Conservation (phyloP, 2,888 invertebrate species). For the Tenthredo distinguenda region DNA sequence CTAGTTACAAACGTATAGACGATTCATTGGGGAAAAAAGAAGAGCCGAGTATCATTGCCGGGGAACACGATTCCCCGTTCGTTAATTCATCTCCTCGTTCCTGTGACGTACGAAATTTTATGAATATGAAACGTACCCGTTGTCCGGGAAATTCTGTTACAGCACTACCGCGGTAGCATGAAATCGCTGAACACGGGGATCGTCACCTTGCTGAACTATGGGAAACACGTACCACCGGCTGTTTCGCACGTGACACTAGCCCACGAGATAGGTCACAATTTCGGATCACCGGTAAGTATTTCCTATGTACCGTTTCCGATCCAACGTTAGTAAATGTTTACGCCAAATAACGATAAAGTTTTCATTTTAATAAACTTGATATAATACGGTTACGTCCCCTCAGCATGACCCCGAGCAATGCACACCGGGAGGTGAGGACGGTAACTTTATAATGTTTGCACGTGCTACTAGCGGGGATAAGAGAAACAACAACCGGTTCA, state of each 20-base stretch:
- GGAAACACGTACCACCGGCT: conserved; percentile 98
- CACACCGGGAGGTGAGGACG: conserved; percentile 97
- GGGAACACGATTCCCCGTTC: too few relatives aligned
- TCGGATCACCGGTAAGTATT: conserved; percentile 94
- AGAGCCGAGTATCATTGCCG: too few relatives aligned
- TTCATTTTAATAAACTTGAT: neutral
- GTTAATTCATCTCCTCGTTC: too few relatives aligned
- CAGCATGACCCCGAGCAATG: conserved; percentile 97
- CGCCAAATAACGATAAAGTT: neutral
- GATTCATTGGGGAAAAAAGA: too few relatives aligned
- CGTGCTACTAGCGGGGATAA: conserved; percentile 99
- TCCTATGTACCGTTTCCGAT: too few relatives aligned
- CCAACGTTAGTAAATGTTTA: neutral
- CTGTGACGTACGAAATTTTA: too few relatives aligned
- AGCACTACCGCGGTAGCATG: conserved; percentile 96
- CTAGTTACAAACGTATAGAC: neutral
- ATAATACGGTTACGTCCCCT: neutral
- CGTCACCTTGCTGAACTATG: conserved; percentile 98
- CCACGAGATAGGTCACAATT: conserved; percentile 99
- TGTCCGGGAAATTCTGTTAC: conserved; percentile 71
- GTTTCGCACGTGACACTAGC: conserved; percentile 99
- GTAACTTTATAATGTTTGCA: conserved; percentile 99
- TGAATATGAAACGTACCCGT: neutral
- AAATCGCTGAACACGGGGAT: conserved; percentile 98
- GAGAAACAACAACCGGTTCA: conserved; percentile 97